Percentiles rank a stretch among this genome's conserved stretches.
phyloP scores from a whole-genome alignment of 2,888 invertebrate genomes.

The Pristionchus maxplancki region DNA sequence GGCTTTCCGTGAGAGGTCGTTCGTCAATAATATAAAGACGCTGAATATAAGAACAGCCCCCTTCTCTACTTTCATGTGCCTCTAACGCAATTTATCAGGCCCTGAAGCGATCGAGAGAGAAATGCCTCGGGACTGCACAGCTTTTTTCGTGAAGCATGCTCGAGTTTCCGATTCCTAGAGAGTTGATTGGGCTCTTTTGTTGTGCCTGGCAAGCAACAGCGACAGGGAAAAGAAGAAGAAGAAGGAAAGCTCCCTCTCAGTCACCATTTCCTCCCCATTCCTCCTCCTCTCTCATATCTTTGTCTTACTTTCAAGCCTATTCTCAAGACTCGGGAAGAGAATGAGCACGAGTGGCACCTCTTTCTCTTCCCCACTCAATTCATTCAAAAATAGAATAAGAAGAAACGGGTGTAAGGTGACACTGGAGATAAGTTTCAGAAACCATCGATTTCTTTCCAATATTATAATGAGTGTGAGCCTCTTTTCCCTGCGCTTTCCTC shows the following conservation, averaged over 20 bases:
- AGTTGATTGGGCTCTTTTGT: constrained; percentile 43
- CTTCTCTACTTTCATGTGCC: neutral
- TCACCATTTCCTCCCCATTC: neutral
- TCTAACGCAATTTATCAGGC: constrained; percentile 37
- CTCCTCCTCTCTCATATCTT: neutral
- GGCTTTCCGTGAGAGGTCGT: neutral
- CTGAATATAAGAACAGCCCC: neutral
- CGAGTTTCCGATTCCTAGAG: constrained; percentile 20
- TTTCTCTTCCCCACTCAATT: neutral
- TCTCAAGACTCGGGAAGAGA: neutral
- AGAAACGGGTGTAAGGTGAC: neutral
- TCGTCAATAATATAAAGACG: constrained; percentile 38
- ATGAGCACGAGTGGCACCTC: constrained; percentile 30
- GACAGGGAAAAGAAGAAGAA: neutral
- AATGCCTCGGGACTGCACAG: neutral
- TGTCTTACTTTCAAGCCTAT: constrained; percentile 29
- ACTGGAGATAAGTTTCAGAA: neutral
- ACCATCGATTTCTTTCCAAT: neutral
- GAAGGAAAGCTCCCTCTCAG: neutral
- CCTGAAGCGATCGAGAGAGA: neutral
- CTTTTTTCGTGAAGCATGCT: constrained; percentile 24
- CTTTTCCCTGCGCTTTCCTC: constrained; percentile 4
- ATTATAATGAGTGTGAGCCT: neutral
- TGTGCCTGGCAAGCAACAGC: constrained; percentile 39
- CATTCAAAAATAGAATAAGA: neutral